Percentiles rank a stretch among this genome's conserved stretches.
Conservation (phyloP, 2,888 invertebrate genomes). For the Scaptomyza caliginosa region DNA sequence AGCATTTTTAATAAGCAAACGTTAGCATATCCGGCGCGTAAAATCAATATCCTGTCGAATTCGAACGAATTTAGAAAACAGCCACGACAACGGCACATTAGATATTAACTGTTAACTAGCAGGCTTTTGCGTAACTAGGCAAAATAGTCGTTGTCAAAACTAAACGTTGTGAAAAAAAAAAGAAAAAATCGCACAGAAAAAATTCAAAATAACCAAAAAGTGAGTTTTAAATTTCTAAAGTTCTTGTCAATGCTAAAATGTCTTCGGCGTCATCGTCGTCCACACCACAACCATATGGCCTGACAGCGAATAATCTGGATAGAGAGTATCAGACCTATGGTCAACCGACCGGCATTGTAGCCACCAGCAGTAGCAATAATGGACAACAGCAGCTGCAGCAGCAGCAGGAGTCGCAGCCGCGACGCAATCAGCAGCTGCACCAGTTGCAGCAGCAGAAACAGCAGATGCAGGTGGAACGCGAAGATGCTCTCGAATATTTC, state of each 20-base stretch:
- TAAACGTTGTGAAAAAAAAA: slow-evolving; percentile 3
- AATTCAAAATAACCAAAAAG: slow-evolving; percentile 18
- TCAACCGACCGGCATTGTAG: slow-evolving; percentile 33
- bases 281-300: slow-evolving; percentile 52
- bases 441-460: slow-evolving; percentile 10
- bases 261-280: slow-evolving; percentile 47
- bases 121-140: slow-evolving; percentile 64
- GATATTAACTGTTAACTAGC: slow-evolving; percentile 25
- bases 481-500: slow-evolving; percentile 87
- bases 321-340: slow-evolving; percentile 45
- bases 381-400: slow-evolving; percentile 14
- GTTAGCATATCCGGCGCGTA: slow-evolving; percentile 30
- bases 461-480: slow-evolving; percentile 42
- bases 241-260: slow-evolving; percentile 54
- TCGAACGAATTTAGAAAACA: background rate
- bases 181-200: slow-evolving; percentile 15
- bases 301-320: slow-evolving; percentile 43
- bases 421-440: slow-evolving; percentile 11
- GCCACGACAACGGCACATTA: background rate
- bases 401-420: slow-evolving; percentile 5
- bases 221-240: slow-evolving; percentile 10
- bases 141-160: slow-evolving; percentile 12
- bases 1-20: slow-evolving; percentile 31
- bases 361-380: slow-evolving; percentile 2
- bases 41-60: slow-evolving; percentile 60